Percentiles rank a stretch among this genome's conserved stretches.
phyloP scores from a whole-genome alignment of 2,797 vertebrate species.

The Lagorchestes hirsutus region DNA sequence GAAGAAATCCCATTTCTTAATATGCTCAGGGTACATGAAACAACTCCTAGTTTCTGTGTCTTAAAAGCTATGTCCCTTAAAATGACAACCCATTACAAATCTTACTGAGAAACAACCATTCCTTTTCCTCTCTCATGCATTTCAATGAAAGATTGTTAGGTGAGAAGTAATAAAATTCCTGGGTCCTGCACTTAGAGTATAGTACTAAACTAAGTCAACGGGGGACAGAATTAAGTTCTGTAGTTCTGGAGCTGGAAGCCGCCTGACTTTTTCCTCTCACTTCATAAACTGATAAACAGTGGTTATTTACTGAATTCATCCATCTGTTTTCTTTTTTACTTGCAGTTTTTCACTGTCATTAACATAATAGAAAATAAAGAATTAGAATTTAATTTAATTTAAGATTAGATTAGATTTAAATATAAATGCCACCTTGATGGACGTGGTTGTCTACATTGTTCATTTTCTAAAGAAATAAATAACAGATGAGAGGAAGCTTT shows the following conservation, averaged over 20 bases:
- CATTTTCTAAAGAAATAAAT: conserved; percentile 40
- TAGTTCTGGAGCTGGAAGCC: neutral
- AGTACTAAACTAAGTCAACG: neutral
- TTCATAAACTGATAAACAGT: neutral
- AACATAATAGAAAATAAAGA: conserved; percentile 53
- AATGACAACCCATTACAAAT: conserved; percentile 20
- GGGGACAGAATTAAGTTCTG: neutral
- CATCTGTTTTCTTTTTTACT: conserved; percentile 31
- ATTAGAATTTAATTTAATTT: neutral
- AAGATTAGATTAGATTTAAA: neutral
- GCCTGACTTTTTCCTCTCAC: neutral
- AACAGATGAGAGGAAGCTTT: conserved; percentile 33
- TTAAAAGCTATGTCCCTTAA: neutral
- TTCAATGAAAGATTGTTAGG: conserved; percentile 34
- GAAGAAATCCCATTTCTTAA: conserved; percentile 20
- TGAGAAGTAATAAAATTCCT: conserved; percentile 6
- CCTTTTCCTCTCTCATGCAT: neutral
- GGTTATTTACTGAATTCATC: neutral
- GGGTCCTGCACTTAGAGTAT: neutral
- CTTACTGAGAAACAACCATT: conserved; percentile 6
- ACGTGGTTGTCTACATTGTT: neutral
- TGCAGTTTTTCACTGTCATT: conserved; percentile 29
- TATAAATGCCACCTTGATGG: conserved; percentile 38
- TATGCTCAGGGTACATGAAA: neutral
- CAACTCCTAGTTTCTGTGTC: neutral